These are phyloP conservation scores for Scleropages formosus DNA, from an alignment of 2,797 vertebrate species.

Conservation along the genomic window DNA sequence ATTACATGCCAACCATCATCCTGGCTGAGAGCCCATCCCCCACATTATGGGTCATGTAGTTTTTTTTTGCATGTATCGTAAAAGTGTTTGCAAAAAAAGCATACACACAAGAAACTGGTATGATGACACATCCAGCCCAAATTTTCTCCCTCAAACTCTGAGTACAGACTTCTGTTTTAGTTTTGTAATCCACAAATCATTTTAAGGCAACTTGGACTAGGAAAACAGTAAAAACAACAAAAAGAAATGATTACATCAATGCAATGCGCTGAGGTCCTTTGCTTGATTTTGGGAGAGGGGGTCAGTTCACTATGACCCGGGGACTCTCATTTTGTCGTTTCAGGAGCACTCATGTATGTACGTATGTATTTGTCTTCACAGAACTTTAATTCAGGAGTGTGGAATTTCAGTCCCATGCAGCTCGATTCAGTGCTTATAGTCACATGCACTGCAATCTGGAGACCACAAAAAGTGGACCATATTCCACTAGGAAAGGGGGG, in stretches of 20 bases:
- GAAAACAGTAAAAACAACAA: no score
- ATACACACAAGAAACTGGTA: no score
- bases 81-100: no score
- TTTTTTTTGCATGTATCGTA: no score
- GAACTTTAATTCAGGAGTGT: not conserved
- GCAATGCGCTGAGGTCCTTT: not conserved
- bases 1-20: conserved; percentile 55
- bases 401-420: not conserved
- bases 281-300: no score
- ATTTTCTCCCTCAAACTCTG: no score
- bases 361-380: conserved; percentile 28
- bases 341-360: conserved; percentile 44
- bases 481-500: conserved; percentile 18
- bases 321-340: conserved; percentile 30
- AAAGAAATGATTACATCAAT: conserved; percentile 22
- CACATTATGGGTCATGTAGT: no score
- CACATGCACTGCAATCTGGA: conserved; percentile 38
- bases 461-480: conserved; percentile 11
- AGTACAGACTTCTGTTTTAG: no score
- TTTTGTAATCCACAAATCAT: no score
- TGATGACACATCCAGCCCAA: no score
- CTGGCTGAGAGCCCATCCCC: conserved; percentile 28
- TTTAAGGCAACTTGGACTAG: no score
- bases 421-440: conserved; percentile 32
- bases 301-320: conserved; percentile 38